phyloP scores from a whole-genome alignment of 1,140 invertebrate species.

The Drosophila rhopaloa region DNA sequence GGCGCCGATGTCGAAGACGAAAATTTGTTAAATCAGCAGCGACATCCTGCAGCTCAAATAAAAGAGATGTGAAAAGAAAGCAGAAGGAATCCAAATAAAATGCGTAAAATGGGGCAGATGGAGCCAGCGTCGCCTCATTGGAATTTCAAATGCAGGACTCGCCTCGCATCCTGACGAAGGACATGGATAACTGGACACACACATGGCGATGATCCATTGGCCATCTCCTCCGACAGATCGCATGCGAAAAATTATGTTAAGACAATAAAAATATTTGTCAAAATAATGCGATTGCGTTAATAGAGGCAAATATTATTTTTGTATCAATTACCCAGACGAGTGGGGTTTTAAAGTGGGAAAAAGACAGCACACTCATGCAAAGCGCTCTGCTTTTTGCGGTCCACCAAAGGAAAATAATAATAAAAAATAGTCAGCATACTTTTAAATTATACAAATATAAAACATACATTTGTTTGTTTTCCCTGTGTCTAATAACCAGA shows the following conservation, averaged over 20 bases:
- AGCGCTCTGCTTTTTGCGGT: slow-evolving; percentile 3
- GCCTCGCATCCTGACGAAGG: slow-evolving; percentile 19
- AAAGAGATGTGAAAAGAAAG: slow-evolving; percentile 12
- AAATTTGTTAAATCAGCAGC: slow-evolving; percentile 81
- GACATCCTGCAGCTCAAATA: slow-evolving; percentile 23
- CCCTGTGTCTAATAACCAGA: slow-evolving; percentile 43
- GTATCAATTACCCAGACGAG: slow-evolving; percentile 72
- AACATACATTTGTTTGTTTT: slow-evolving; percentile 44
- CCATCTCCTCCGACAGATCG: slow-evolving; percentile 40
- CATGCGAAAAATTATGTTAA: slow-evolving; percentile 82
- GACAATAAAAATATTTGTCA: slow-evolving; percentile 83
- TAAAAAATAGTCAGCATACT: slow-evolving; percentile 70
- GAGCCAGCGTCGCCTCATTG: slow-evolving; percentile 57
- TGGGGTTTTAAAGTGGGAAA: background rate
- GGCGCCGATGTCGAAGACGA: slow-evolving; percentile 66
- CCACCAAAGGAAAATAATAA: slow-evolving; percentile 24
- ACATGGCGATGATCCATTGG: slow-evolving; percentile 39
- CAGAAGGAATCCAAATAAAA: slow-evolving; percentile 18
- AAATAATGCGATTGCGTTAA: slow-evolving; percentile 83
- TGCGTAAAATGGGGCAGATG: slow-evolving; percentile 25
- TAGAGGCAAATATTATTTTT: slow-evolving; percentile 83
- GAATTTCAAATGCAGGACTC: slow-evolving; percentile 73
- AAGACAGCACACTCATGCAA: slow-evolving; percentile 1
- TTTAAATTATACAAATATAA: slow-evolving; percentile 64
- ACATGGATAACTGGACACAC: slow-evolving; percentile 51